Conservation (phyloP, 1,140 invertebrate species). For the Hyposmocoma kahamanoa region DNA sequence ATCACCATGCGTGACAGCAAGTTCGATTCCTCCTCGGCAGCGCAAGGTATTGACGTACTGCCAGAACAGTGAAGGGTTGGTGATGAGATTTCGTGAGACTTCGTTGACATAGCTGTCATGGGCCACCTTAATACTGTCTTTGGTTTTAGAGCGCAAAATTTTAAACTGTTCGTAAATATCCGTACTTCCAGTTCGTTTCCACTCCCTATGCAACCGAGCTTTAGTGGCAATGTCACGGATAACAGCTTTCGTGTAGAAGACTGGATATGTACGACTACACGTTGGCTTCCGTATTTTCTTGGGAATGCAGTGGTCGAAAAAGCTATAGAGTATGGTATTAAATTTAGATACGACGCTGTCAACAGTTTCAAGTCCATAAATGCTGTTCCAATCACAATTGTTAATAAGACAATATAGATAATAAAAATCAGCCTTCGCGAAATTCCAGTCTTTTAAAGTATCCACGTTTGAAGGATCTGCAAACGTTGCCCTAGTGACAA, state of each 20-base stretch:
- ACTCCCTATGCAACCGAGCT: not conserved
- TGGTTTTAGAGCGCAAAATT: not conserved
- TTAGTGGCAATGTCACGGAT: slow-evolving; percentile 2
- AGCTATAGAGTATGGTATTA: not conserved
- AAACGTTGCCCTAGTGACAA: too few relatives aligned
- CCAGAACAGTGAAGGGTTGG: not conserved
- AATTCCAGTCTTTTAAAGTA: not conserved
- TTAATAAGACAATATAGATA: not conserved
- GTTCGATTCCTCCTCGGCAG: not conserved
- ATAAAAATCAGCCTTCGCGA: slow-evolving; percentile 1
- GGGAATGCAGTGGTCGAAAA: slow-evolving; percentile 2
- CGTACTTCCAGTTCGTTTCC: not conserved
- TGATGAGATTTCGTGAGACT: not conserved
- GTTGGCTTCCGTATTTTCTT: slow-evolving; percentile 2
- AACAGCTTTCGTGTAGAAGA: slow-evolving; percentile 1
- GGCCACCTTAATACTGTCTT: not conserved
- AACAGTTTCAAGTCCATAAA: not conserved
- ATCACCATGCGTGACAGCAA: not conserved
- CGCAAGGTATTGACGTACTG: not conserved
- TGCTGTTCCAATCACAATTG: not conserved
- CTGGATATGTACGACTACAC: not conserved
- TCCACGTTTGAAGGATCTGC: slow-evolving; percentile 1
- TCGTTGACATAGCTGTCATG: not conserved
- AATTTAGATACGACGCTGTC: not conserved
- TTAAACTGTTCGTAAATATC: not conserved